Evolutionary conservation across 37 sponge, comb jelly and placozoan genomes (phyloP).

Genomic region (Theonella swinhoei): DNA sequence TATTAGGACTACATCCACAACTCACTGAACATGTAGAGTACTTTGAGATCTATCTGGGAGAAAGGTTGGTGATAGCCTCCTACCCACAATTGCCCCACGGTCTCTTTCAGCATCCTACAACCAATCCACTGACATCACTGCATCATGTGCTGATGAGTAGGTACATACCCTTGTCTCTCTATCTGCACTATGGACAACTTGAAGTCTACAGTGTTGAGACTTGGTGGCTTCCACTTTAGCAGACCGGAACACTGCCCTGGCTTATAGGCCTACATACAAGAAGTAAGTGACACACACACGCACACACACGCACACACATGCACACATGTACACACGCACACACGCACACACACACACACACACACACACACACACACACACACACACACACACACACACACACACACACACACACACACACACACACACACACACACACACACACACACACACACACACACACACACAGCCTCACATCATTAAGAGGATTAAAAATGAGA

Average conservation of each 20-base stretch:
- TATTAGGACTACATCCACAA: neutral
- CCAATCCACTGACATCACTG: no score
- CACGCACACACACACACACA: no score
- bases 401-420: no score
- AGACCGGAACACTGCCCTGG: conserved; percentile 72
- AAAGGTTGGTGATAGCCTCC: conserved; percentile 58
- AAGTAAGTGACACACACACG: neutral
- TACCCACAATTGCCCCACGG: conserved; percentile 79
- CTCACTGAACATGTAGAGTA: neutral
- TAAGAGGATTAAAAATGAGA: conserved; percentile 80
- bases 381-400: no score
- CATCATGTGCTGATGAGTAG: no score
- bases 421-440: no score
- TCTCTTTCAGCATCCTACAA: conserved; percentile 63
- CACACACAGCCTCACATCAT: conserved; percentile 60
- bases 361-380: no score
- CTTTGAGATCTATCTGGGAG: conserved; percentile 61
- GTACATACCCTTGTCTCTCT: conserved; percentile 62
- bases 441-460: no score
- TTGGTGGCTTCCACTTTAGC: conserved; percentile 97
- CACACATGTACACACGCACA: no score
- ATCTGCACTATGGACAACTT: conserved; percentile 65
- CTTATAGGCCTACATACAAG: conserved; percentile 70
- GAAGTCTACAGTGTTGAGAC: conserved; percentile 95
- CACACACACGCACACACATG: no score